Percentiles rank a stretch among this genome's conserved stretches.
These are phyloP conservation scores for Polyergus mexicanus DNA, from an alignment of 1,140 invertebrate species.

Conservation along the genomic window DNA sequence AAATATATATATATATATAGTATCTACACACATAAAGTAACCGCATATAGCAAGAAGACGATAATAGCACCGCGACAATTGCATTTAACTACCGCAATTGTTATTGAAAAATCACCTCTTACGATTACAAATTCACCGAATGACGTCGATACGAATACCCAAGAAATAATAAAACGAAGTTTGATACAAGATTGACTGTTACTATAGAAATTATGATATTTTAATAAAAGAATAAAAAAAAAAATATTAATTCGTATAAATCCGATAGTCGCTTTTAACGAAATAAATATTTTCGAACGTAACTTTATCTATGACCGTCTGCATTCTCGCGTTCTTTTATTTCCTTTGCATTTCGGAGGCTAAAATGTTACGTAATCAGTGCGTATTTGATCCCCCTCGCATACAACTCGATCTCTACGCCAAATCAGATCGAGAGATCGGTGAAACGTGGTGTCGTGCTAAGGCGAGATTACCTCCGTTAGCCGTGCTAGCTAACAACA, in stretches of 20 bases:
- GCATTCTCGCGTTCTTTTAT: background rate
- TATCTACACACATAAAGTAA: conserved; percentile 6
- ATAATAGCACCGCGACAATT: conserved; percentile 22
- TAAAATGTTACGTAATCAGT: background rate
- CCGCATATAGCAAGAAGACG: background rate
- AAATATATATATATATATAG: background rate
- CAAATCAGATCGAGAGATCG: conserved; percentile 18
- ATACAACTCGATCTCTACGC: background rate
- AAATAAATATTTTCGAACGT: background rate
- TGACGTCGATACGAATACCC: background rate
- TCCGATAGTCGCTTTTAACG: background rate
- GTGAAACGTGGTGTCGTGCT: conserved; percentile 1
- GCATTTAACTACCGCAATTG: conserved; percentile 18
- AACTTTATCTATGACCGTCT: background rate
- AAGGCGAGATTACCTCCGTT: conserved; percentile 33
- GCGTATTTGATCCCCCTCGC: background rate
- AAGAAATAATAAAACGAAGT: background rate
- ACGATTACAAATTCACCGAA: background rate
- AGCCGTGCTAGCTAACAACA: conserved; percentile 20
- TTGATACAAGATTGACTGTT: background rate
- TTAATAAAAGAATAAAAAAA: background rate
- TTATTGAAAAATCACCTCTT: conserved; percentile 39
- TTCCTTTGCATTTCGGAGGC: background rate
- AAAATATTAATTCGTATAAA: background rate
- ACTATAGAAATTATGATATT: background rate